Evolutionary conservation across 2,113 vertebrate species (phyloP).

Genomic region (Amphiprion percula): DNA sequence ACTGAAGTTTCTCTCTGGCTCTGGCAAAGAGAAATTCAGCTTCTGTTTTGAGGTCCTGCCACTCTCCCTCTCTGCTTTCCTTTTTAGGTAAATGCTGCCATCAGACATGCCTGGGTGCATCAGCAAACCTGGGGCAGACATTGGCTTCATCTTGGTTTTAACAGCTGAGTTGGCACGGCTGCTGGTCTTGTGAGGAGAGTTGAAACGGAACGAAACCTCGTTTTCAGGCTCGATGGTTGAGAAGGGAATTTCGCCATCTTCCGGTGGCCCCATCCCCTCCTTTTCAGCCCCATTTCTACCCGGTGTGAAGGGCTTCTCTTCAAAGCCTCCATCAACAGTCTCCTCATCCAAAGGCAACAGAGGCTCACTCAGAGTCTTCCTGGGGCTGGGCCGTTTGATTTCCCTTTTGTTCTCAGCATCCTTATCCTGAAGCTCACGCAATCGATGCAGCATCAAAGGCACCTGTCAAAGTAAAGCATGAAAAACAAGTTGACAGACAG

Average conservation of each 20-base stretch:
- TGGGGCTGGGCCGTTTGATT: conserved; percentile 91
- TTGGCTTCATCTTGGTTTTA: conserved; percentile 87
- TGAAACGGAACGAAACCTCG: conserved; percentile 90
- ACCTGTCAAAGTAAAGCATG: conserved; percentile 84
- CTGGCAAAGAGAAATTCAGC: conserved; percentile 90
- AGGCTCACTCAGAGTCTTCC: conserved; percentile 88
- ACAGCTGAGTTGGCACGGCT: conserved; percentile 86
- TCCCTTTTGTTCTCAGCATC: conserved; percentile 90
- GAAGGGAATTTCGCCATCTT: conserved; percentile 56
- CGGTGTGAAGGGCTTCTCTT: conserved; percentile 82
- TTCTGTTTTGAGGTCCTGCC: conserved; percentile 93
- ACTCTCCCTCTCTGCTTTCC: conserved; percentile 87
- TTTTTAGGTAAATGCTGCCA: conserved; percentile 80
- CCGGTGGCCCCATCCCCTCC: conserved; percentile 47
- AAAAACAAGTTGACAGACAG: conserved; percentile 20
- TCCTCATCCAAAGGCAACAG: conserved; percentile 95
- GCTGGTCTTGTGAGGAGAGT: conserved; percentile 88
- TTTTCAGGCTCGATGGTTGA: conserved; percentile 82
- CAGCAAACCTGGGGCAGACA: conserved; percentile 75
- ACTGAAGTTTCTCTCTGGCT: conserved; percentile 91
- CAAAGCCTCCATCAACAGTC: conserved; percentile 94
- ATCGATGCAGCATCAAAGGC: conserved; percentile 93
- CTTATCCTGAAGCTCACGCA: conserved; percentile 93
- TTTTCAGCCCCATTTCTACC: conserved; percentile 72
- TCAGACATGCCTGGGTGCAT: conserved; percentile 67